Base-by-base conservation (phyloP, 2,797 vertebrate species). In the Crax fasciolata region DNA sequence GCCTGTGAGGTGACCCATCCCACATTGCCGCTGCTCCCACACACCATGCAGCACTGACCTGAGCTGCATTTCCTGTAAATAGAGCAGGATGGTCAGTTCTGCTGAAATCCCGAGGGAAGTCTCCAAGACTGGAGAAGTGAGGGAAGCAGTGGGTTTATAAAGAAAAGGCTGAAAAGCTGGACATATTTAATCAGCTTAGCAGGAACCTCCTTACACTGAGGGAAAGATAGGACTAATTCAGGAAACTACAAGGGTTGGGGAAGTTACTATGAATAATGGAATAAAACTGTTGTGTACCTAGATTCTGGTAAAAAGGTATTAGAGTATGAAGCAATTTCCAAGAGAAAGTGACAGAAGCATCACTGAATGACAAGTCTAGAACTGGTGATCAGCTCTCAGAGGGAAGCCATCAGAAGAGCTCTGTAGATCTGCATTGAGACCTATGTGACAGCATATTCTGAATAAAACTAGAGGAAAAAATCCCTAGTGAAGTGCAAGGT, bases 301-400 rank as follows among this genome's bases (percentile, higher is more conserved):
- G 70, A 78, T 79, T 59, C 55, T 93, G 59, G 70, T 44, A 58
- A 35, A 87, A 49, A 80, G 4, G 13, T 76, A 73, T 54, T 43
- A 72, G 54, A 78, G 43, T 63, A 76, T 24, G 44, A 90, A 92
- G 48, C 32, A 48, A 63, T 91, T 87, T 83, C 44, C 32, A 63
- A 66, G 65, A 81, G 62, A 67, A 93, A 93, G 39, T 85, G 25
- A 80, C 62, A 74, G 49, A 93, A 83, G 15, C 15, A 30, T 65
- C 65, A 80, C 35, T 87, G 32, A 25, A 54, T 58, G 67, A 90
- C 54, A 90, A 91, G 71, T 10, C 39, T 57, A 78, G 70, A 20
- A 72, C 9, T 55, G 1, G 32, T 46, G 13, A 74, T 71, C 14
- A 71, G 44, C 52, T 77, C 8, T 57, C 38, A 65, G 32, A 84